phyloP scores from a whole-genome alignment of 2,797 vertebrate species.

The Acrocephalus scirpaceus region DNA sequence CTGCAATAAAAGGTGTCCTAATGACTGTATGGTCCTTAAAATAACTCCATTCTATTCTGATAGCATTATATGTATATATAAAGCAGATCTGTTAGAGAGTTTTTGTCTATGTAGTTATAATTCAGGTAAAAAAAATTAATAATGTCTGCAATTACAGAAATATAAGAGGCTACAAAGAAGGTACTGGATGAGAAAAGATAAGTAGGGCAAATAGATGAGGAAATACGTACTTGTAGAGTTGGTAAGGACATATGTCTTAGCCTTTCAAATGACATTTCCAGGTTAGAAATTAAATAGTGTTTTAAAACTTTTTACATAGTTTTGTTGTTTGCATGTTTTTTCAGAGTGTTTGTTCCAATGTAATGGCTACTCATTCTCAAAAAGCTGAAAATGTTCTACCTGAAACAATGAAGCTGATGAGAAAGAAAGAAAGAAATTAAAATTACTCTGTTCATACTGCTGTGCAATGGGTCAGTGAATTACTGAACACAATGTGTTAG shows the following conservation, averaged over 20 bases:
- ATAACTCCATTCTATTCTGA: not conserved
- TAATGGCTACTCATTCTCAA: conserved; percentile 73
- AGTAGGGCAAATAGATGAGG: not conserved
- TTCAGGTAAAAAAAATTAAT: not conserved
- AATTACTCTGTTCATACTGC: conserved; percentile 72
- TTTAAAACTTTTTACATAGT: not conserved
- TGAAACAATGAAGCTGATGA: conserved; percentile 49
- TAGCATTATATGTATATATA: not conserved
- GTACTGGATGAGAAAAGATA: not conserved
- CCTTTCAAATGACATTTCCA: not conserved
- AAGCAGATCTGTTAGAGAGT: not conserved
- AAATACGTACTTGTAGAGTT: not conserved
- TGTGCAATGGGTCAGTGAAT: conserved; percentile 81
- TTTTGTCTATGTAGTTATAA: not conserved
- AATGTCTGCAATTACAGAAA: not conserved
- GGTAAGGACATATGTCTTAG: not conserved
- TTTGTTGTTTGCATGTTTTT: not conserved
- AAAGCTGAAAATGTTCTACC: conserved; percentile 21
- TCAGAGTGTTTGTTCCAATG: conserved; percentile 79
- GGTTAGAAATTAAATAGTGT: not conserved
- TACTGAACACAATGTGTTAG: conserved; percentile 76
- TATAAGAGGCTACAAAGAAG: not conserved
- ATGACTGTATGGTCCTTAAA: not conserved
- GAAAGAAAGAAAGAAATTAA: conserved; percentile 66
- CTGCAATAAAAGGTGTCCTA: not conserved